phyloP scores from a whole-genome alignment of 2,113 vertebrate genomes.

The Anolis carolinensis region DNA sequence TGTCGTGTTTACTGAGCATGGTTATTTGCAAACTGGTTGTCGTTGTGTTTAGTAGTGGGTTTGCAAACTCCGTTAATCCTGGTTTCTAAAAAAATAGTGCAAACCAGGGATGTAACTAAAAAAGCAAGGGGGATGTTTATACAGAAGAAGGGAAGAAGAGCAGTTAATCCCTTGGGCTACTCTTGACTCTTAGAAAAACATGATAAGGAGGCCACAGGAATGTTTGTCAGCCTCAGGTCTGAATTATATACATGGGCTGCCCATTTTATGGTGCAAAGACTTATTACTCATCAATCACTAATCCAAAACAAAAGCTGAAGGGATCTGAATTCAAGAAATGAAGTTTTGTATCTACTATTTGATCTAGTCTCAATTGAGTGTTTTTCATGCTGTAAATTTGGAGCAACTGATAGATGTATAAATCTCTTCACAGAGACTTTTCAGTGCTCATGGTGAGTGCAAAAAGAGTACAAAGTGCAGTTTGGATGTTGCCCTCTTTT shows the following conservation, averaged over 20 bases:
- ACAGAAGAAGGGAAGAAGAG: not conserved
- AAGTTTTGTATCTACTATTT: slow-evolving; percentile 10
- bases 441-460: not conserved
- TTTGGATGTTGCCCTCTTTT: slow-evolving; percentile 29
- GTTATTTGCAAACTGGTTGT: not conserved
- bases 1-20: not conserved
- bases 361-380: slow-evolving; percentile 13
- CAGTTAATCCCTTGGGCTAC: not conserved
- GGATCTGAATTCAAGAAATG: not conserved
- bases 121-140: not conserved
- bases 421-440: not conserved
- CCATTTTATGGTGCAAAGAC: not conserved
- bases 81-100: not conserved
- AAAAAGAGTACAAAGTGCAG: slow-evolving; percentile 38
- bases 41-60: no score
- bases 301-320: not conserved
- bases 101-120: not conserved
- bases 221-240: not conserved
- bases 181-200: not conserved
- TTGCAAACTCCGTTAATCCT: not conserved
- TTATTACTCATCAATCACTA: not conserved
- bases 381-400: not conserved
- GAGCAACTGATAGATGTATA: not conserved
- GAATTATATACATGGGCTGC: not conserved
- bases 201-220: not conserved